These are phyloP conservation scores for Aplysina aerophoba DNA, from an alignment of 37 sponge, comb jelly and placozoan genomes.

Conservation along the genomic window DNA sequence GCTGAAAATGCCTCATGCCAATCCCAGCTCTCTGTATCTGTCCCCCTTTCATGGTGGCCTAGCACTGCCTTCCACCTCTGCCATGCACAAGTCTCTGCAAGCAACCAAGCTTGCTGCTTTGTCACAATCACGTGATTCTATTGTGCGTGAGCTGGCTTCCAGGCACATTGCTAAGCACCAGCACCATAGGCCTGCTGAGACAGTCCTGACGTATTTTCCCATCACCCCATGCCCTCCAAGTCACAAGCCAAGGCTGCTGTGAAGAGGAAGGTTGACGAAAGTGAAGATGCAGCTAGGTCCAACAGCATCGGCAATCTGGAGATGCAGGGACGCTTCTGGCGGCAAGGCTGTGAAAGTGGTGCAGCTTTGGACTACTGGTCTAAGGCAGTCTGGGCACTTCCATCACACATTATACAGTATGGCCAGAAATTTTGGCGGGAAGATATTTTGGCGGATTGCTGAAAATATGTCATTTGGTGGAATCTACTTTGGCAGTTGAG, in stretches of 20 bases:
- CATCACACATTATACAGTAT: neutral
- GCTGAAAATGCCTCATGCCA: neutral
- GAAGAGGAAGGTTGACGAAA: neutral
- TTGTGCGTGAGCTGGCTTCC: too few species aligned
- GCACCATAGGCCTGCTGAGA: too few species aligned
- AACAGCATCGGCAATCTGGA: neutral
- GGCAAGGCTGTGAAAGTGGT: neutral
- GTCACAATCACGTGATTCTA: too few species aligned
- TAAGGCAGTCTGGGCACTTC: neutral
- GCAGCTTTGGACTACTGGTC: slow-evolving; percentile 5
- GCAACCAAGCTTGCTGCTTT: too few species aligned
- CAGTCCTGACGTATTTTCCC: too few species aligned
- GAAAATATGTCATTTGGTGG: too few species aligned
- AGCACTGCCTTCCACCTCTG: neutral
- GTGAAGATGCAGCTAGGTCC: neutral
- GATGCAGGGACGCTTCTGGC: neutral
- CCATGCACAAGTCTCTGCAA: slow-evolving; percentile 5
- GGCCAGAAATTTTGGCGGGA: too few species aligned
- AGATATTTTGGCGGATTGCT: too few species aligned
- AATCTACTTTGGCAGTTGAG: too few species aligned
- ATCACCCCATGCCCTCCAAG: too few species aligned
- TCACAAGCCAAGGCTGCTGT: slow-evolving; percentile 9
- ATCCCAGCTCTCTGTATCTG: slow-evolving; percentile 4
- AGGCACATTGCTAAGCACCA: too few species aligned
- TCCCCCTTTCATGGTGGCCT: neutral